Base-by-base conservation (phyloP, 1,140 invertebrate genomes). In the Tetramorium alpestre region DNA sequence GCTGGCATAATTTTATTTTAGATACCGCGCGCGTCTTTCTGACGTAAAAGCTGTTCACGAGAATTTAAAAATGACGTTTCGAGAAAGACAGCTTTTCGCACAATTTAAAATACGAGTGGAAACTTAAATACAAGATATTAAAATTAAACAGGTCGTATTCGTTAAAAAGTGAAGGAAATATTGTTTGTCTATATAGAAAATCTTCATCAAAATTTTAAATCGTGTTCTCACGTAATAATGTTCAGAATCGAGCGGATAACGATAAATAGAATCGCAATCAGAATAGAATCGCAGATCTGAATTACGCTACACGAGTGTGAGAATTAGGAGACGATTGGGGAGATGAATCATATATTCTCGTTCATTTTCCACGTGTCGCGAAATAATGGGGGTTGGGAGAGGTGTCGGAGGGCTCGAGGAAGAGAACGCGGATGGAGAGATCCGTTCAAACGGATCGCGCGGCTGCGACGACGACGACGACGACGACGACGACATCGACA, bases 381-480 rank as follows among this genome's bases (percentile, higher is more conserved):
- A 84, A 25, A 76, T 75, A 75, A 58, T 38, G 38, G 51, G 41
- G 54, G 18, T 22, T 44, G 67, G 16, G 41, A 7, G 62, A 41
- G 4, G n/a, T 54, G 51, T 22, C n/a, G 7, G 16, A 73, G 25
- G 56, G 25, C 25, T 75, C 44, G 44, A 84, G 80, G 41, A 62
- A 56, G 82, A 25, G 11, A 65, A 54, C 33, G 82, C 56, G 75
- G n/a, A 65, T 22, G 28, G 7, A 41, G 49, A 73, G 75, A 56
- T 13, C 58, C 73, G 82, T 77, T 82, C 38, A 67, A 47, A n/a
- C n/a, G 54, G 28, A 62, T 78, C 58, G 60, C 76, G 76, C 58
- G 58, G 44, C 51, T 38, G 22, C 77, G 62, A 7, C 77, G 44
- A 13, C 76, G 75, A 33, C 44, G 41, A n/a, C 75, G 56, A 41